Evolutionary conservation across 53 echinoderm and acorn worm genomes (phyloP).

Genomic region (Hippasteria phrygiana): DNA sequence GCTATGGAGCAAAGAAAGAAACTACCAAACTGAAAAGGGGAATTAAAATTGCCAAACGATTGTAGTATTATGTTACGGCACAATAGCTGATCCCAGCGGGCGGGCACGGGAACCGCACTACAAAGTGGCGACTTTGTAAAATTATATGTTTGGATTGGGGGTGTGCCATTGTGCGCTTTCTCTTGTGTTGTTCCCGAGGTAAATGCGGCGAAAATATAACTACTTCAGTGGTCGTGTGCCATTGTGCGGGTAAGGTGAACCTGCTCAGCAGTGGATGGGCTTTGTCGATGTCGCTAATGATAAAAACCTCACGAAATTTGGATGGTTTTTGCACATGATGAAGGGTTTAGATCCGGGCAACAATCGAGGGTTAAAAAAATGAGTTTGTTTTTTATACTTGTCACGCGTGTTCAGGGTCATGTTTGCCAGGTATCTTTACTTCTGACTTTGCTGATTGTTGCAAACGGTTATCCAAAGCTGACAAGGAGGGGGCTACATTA

Average conservation of each 20-base stretch:
- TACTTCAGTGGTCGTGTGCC: background rate
- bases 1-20: background rate
- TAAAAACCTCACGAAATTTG: background rate
- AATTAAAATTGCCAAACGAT: background rate
- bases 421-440: too few relatives aligned
- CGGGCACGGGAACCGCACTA: background rate
- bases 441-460: too few relatives aligned
- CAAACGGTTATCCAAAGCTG: too few relatives aligned
- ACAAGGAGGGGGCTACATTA: too few relatives aligned
- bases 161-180: background rate
- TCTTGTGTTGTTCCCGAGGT: conserved; percentile 1
- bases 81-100: conserved; percentile 1
- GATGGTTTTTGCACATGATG: too few relatives aligned
- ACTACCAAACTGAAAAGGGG: background rate
- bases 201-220: conserved; percentile 41
- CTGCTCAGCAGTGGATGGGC: background rate
- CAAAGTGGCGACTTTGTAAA: conserved; percentile 40
- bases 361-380: too few relatives aligned
- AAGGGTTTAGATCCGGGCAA: too few relatives aligned
- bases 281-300: background rate
- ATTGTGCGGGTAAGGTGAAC: conserved; percentile 14
- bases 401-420: too few relatives aligned
- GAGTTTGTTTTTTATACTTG: too few relatives aligned
- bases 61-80: background rate
- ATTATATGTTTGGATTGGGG: conserved; percentile 24